Percentiles rank a stretch among this genome's conserved stretches.
Evolutionary conservation across 1,140 invertebrate species (phyloP).

Genomic region (Eumeta japonica): DNA sequence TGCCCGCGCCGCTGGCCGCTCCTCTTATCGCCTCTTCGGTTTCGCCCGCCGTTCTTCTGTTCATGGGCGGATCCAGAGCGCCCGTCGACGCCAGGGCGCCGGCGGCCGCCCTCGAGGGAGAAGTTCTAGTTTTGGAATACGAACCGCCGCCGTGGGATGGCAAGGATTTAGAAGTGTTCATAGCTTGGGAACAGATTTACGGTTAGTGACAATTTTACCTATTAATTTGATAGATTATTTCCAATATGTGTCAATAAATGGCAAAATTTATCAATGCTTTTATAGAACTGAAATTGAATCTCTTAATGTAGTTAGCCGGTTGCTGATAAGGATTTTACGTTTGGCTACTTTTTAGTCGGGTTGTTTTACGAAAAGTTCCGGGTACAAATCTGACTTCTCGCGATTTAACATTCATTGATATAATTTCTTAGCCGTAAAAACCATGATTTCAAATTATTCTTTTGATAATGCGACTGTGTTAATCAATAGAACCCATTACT

Average conservation of each 20-base stretch:
- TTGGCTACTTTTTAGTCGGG: too few species aligned
- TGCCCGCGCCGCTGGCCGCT: conserved; percentile 24
- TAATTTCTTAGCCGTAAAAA: too few species aligned
- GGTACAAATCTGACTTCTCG: too few species aligned
- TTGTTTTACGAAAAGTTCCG: too few species aligned
- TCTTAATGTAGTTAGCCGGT: not conserved
- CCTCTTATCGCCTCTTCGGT: conserved; percentile 32
- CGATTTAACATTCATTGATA: too few species aligned
- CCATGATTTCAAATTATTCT: too few species aligned
- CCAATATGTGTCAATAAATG: not conserved
- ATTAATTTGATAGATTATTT: not conserved
- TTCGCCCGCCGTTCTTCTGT: conserved; percentile 58
- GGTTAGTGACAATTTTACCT: conserved; percentile 39
- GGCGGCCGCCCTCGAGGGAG: conserved; percentile 59
- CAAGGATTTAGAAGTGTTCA: conserved; percentile 44
- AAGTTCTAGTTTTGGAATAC: conserved; percentile 63
- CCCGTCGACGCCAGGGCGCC: conserved; percentile 61
- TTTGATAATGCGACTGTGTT: too few species aligned
- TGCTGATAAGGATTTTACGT: too few species aligned
- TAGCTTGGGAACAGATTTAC: conserved; percentile 51
- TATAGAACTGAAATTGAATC: not conserved
- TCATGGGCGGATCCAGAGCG: conserved; percentile 65
- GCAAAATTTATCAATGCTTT: not conserved
- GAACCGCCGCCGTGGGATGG: conserved; percentile 56
- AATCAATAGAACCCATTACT: too few species aligned